These are phyloP conservation scores for Rallus limicola DNA, from an alignment of 2,113 vertebrate species.

Conservation along the genomic window DNA sequence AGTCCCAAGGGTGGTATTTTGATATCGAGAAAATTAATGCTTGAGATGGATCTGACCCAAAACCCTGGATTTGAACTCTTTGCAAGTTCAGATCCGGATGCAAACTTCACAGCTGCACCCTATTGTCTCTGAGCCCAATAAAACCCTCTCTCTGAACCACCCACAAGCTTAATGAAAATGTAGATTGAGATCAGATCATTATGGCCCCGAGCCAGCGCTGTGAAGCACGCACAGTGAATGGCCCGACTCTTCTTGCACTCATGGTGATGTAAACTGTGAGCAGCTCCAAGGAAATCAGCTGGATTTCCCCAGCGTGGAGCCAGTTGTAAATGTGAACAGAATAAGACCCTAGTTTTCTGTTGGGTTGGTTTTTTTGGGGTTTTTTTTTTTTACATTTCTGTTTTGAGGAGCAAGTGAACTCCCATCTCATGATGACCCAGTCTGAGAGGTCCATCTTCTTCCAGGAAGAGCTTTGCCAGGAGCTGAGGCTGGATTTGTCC, in stretches of 20 bases:
- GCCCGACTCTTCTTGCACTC: not conserved
- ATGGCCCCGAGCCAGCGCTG: not conserved
- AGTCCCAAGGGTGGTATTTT: not conserved
- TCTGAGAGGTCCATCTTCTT: not conserved
- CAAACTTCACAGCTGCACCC: conserved; percentile 46
- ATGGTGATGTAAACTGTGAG: not conserved
- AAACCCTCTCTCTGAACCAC: conserved; percentile 25
- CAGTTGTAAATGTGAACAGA: not conserved
- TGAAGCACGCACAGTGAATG: not conserved
- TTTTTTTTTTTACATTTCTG: not conserved
- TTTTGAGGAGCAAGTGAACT: not conserved
- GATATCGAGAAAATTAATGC: conserved; percentile 8
- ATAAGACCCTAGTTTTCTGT: not conserved
- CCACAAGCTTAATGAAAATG: conserved; percentile 21
- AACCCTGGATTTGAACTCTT: not conserved
- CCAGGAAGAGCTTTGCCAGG: not conserved
- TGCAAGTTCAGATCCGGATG: conserved; percentile 29
- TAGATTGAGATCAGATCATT: not conserved
- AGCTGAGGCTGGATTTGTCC: not conserved
- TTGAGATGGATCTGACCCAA: not conserved
- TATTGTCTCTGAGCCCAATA: conserved; percentile 33
- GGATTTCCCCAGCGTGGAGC: not conserved
- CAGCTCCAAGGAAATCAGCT: not conserved
- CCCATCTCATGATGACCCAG: not conserved
- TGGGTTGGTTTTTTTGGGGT: not conserved